phyloP scores from a whole-genome alignment of 2,797 vertebrate genomes.

The Chrosomus eos region DNA sequence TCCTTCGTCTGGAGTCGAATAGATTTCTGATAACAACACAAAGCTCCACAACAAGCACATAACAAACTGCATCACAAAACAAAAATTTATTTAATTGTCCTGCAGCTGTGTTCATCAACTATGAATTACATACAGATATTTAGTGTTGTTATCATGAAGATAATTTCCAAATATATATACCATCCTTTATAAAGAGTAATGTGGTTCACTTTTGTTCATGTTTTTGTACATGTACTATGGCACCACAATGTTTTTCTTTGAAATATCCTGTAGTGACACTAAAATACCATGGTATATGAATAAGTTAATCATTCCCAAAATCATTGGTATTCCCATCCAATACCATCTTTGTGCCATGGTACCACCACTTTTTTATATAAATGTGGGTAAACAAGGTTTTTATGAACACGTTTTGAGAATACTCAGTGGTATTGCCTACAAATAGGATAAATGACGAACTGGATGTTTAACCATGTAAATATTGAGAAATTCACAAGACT shows the following conservation, averaged over 20 bases:
- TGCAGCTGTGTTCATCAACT: neutral
- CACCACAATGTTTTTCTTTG: neutral
- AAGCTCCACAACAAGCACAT: neutral
- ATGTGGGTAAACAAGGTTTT: neutral
- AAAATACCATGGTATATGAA: neutral
- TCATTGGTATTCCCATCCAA: neutral
- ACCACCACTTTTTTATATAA: neutral
- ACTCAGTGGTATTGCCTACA: conserved; percentile 11
- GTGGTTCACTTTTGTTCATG: neutral
- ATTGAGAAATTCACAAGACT: neutral
- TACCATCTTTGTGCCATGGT: neutral
- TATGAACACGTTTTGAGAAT: neutral
- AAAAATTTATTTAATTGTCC: neutral
- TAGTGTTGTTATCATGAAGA: neutral
- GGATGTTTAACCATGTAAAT: conserved; percentile 16
- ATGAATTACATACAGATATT: neutral
- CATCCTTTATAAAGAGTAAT: neutral
- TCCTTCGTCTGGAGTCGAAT: conserved; percentile 23
- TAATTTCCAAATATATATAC: neutral
- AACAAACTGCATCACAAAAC: neutral
- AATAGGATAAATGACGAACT: conserved; percentile 23
- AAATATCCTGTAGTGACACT: neutral
- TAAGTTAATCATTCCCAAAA: neutral
- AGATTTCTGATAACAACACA: conserved; percentile 25
- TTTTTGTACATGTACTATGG: neutral